These are phyloP conservation scores for Drosophila parthenogenetica DNA, from an alignment of 2,888 invertebrate species.

Conservation along the genomic window DNA sequence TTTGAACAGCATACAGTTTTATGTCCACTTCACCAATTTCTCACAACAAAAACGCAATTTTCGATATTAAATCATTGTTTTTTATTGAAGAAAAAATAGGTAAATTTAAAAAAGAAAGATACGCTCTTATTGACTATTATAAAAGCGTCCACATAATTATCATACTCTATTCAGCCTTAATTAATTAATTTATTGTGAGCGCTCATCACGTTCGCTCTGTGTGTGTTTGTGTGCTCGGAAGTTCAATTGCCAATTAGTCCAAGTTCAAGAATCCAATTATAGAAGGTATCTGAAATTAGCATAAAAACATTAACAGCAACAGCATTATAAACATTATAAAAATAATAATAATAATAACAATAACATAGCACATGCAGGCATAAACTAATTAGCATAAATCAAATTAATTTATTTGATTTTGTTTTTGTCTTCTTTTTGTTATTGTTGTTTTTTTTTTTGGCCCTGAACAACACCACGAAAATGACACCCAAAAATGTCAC, in stretches of 20 bases:
- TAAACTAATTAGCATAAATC: constrained; percentile 65
- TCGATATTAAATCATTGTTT: constrained; percentile 27
- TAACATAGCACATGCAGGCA: constrained; percentile 28
- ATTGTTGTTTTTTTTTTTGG: constrained; percentile 10
- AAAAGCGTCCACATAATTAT: constrained; percentile 31
- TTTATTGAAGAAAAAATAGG: constrained; percentile 38
- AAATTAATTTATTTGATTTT: constrained; percentile 55
- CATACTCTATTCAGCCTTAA: constrained; percentile 47
- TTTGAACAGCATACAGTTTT: background rate
- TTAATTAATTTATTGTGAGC: constrained; percentile 46
- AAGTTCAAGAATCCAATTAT: constrained; percentile 82
- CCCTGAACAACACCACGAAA: constrained; percentile 22
- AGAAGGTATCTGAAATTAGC: constrained; percentile 79
- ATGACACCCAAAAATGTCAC: constrained; percentile 30
- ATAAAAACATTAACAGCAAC: constrained; percentile 33
- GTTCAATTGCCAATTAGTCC: constrained; percentile 70
- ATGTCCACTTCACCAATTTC: no score
- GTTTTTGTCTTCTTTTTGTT: constrained; percentile 1
- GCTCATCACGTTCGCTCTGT: constrained; percentile 23
- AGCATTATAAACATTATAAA: constrained; percentile 16
- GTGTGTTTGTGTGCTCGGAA: constrained; percentile 3
- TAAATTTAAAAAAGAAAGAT: background rate
- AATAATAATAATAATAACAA: constrained; percentile 24
- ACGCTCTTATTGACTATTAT: constrained; percentile 9
- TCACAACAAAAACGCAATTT: background rate